phyloP scores from a whole-genome alignment of 2,888 invertebrate genomes.

The Watsonalla cultraria region DNA sequence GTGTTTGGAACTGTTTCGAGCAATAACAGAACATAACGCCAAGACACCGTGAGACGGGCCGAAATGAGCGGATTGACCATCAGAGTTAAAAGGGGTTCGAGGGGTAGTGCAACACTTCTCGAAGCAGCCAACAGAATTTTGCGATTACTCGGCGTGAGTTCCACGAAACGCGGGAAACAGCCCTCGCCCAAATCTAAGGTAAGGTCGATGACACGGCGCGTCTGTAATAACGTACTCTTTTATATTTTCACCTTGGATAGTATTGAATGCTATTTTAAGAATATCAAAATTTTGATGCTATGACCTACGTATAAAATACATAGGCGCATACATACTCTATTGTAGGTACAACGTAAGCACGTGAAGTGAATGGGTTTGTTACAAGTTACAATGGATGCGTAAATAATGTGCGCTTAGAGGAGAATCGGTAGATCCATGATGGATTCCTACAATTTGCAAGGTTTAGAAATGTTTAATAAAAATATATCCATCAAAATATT shows the following conservation, averaged over 20 bases:
- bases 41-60: slow-evolving; percentile 60
- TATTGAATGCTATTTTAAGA: slow-evolving; percentile 1
- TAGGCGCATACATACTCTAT: no score
- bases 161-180: slow-evolving; percentile 77
- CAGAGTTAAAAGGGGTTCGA: slow-evolving; percentile 76
- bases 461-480: no score
- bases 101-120: slow-evolving; percentile 75
- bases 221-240: slow-evolving; percentile 15
- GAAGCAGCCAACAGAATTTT: slow-evolving; percentile 78
- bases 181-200: slow-evolving; percentile 76
- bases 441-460: no score
- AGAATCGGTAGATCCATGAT: no score
- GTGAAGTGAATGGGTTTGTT: background rate
- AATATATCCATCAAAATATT: no score
- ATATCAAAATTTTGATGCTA: no score
- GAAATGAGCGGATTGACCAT: slow-evolving; percentile 78
- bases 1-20: slow-evolving; percentile 61
- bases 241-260: background rate
- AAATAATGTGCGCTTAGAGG: no score
- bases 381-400: background rate
- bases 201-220: slow-evolving; percentile 64
- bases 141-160: slow-evolving; percentile 73
- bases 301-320: no score
- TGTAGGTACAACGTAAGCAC: background rate
- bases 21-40: slow-evolving; percentile 54